These are phyloP conservation scores for Indicator indicator DNA, from an alignment of 2,113 vertebrate genomes.

Conservation along the genomic window DNA sequence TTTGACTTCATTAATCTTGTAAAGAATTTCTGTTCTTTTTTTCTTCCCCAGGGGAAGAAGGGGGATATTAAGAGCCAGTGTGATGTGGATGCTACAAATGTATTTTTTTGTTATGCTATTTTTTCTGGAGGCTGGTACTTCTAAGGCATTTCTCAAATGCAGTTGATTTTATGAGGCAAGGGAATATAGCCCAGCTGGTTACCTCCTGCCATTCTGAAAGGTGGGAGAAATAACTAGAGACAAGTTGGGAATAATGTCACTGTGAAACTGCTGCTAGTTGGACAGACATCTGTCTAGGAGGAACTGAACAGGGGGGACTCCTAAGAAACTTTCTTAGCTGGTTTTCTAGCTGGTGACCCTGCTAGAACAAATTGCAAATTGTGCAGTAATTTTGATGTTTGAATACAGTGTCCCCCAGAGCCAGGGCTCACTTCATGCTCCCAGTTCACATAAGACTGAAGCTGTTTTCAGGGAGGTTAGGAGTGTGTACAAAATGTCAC, in stretches of 20 bases:
- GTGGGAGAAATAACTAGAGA: background rate
- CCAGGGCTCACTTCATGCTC: background rate
- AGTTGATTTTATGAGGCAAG: background rate
- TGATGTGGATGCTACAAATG: background rate
- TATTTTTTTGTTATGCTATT: background rate
- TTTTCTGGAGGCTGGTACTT: background rate
- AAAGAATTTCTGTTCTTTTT: background rate
- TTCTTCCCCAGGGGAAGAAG: background rate
- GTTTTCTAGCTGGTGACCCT: background rate
- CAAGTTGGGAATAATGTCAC: background rate
- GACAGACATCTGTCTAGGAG: background rate
- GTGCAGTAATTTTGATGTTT: background rate
- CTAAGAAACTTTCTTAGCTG: background rate
- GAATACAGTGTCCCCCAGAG: background rate
- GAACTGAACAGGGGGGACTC: background rate
- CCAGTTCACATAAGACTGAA: background rate
- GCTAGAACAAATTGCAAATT: background rate
- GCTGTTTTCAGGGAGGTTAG: background rate
- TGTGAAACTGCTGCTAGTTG: background rate
- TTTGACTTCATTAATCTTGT: slow-evolving; percentile 7
- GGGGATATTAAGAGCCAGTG: background rate
- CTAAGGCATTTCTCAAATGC: background rate
- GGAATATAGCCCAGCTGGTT: background rate
- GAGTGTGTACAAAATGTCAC: background rate
- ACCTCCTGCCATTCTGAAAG: background rate